Conservation (phyloP, 2,888 invertebrate species). For the Drosophila paramelanica region DNA sequence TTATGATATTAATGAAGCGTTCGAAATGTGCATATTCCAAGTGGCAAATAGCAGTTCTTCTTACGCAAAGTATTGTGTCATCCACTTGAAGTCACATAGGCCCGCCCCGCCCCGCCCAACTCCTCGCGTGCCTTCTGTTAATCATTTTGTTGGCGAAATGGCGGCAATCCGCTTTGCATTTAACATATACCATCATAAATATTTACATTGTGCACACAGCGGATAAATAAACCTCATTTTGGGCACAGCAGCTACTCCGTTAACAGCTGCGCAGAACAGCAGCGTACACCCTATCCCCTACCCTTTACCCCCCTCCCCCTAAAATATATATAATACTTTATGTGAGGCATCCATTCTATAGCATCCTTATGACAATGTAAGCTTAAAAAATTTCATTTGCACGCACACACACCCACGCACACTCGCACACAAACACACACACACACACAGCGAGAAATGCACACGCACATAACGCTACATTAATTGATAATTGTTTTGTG, state of each 20-base stretch:
- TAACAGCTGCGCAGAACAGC: conserved; percentile 18
- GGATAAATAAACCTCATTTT: conserved; percentile 58
- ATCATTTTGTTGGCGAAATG: conserved; percentile 28
- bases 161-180: conserved; percentile 31
- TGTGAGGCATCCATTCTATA: background rate
- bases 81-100: no score
- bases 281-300: background rate
- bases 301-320: background rate
- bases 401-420: conserved; percentile 27
- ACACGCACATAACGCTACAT: conserved; percentile 65
- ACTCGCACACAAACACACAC: conserved; percentile 11
- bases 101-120: no score
- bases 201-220: conserved; percentile 46
- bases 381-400: conserved; percentile 73
- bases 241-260: conserved; percentile 18
- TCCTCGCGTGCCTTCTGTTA: conserved; percentile 3
- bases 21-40: conserved; percentile 4
- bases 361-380: conserved; percentile 46
- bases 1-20: conserved; percentile 37
- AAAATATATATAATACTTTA: background rate
- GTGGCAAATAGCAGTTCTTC: background rate
- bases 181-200: conserved; percentile 54
- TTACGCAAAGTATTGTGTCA: conserved; percentile 4
- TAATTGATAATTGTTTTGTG: conserved; percentile 80
- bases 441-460: conserved; percentile 13